These are phyloP conservation scores for Tinea trinotella DNA, from an alignment of 2,888 invertebrate species.

Conservation along the genomic window DNA sequence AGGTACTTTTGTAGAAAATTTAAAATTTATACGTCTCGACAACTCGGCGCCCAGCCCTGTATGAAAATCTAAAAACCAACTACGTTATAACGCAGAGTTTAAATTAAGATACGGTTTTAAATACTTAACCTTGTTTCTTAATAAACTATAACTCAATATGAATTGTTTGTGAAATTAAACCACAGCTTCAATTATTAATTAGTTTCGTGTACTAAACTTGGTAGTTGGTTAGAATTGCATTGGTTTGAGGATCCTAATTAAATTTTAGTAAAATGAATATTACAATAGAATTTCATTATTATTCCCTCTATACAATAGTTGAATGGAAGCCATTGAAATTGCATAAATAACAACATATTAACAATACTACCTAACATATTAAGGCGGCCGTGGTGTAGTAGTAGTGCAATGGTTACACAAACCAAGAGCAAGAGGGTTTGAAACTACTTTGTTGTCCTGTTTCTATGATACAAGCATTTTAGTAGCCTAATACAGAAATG, in stretches of 20 bases:
- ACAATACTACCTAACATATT: too few species aligned
- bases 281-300: background rate
- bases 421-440: too few species aligned
- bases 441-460: too few species aligned
- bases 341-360: too few species aligned
- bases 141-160: background rate
- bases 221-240: background rate
- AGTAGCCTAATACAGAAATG: too few species aligned
- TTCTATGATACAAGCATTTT: too few species aligned
- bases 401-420: too few species aligned
- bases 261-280: background rate
- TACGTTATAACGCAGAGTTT: background rate
- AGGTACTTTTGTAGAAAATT: conserved; percentile 7
- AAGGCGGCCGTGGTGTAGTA: too few species aligned
- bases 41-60: conserved; percentile 5
- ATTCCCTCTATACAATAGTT: too few species aligned
- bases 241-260: background rate
- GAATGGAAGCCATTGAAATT: too few species aligned
- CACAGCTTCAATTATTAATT: background rate
- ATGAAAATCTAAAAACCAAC: background rate
- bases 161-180: background rate
- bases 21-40: conserved; percentile 16
- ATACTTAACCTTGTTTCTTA: background rate
- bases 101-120: background rate
- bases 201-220: background rate